Evolutionary conservation across 2,888 invertebrate genomes (phyloP), one percentile per base, ranked within the genome.

Genomic region (Caenorhabditis wallacei): DNA sequence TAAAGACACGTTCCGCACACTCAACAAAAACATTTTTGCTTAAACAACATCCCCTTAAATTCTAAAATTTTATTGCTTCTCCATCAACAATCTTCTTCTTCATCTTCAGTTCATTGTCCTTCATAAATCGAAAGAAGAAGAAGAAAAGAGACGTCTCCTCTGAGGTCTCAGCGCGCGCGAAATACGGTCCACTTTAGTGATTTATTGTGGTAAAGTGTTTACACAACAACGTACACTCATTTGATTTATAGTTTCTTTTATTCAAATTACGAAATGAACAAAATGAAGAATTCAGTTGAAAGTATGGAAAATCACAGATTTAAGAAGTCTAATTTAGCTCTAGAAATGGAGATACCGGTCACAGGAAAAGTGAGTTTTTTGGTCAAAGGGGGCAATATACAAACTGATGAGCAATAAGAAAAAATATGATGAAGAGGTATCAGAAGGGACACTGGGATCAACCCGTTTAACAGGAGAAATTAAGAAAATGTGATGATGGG

Each of bases 151-250:
- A 11, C 30, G 30, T 30, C 30, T 30, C 30, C 40, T 40, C 7
- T 40, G 75, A 57, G 30, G 59, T 51, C 61, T 53, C n/a, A n/a
- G n/a, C n/a, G 64, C 78, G 69, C 72, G 79, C 64, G 64, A 51
- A 64, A 80, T 71, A 72, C 80, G 80, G 74, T 80, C 80, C 80
- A 80, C 80, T 80, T 80, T 74, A 53, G 81, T 82, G 82, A 82
- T 82, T 82, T 82, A 82, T 82, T 76, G 68, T 82, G 76, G 82
- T 81, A 81, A 81, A 76, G 76, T 82, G 82, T 82, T 82, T 82
- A 82, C 82, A 82, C 82, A 82, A 82, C 71, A 66, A 81, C 72
- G 53, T 75, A 76, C 59, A 70, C 46, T 76, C 71, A 75, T 70
- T 70, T 81, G 64, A 75, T 81, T 81, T 71, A 76, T 82, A 71